Percentiles rank a stretch among this genome's conserved stretches.
Conservation (phyloP, 1,140 invertebrate species). For the Brachionus koreanus region DNA sequence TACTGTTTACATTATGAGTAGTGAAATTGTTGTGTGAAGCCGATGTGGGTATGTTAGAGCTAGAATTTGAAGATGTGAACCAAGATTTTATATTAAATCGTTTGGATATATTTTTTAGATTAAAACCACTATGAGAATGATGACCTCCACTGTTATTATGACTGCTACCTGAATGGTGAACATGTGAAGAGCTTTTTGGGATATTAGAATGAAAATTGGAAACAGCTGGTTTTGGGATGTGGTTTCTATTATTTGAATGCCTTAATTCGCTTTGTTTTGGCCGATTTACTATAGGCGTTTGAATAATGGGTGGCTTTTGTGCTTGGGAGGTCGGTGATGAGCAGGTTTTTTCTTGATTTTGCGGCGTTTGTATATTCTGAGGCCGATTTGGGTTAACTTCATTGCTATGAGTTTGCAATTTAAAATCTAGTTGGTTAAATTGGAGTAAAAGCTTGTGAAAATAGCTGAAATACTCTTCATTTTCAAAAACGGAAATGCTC, state of each 20-base stretch:
- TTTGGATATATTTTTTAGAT: conserved; percentile 39
- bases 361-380: not conserved
- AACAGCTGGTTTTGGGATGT: conserved; percentile 1
- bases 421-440: conserved; percentile 21
- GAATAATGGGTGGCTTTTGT: not conserved
- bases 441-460: conserved; percentile 37
- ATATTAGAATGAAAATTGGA: not conserved
- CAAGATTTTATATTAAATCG: conserved; percentile 25
- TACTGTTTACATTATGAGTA: not conserved
- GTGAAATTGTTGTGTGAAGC: conserved; percentile 15
- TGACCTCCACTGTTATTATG: not conserved
- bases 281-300: not conserved
- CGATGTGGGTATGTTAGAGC: not conserved
- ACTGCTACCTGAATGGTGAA: not conserved
- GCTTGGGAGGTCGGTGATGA: not conserved
- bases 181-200: not conserved
- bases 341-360: not conserved
- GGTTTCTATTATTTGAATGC: not conserved
- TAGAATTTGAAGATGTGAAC: conserved; percentile 29
- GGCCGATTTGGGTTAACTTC: not conserved
- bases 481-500: conserved; percentile 35
- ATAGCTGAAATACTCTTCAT: conserved; percentile 40
- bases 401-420: not conserved
- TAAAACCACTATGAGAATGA: conserved; percentile 16
- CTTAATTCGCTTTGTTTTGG: not conserved